Evolutionary conservation across 1,140 invertebrate genomes (phyloP).

Genomic region (Lepidotrigona ventralis): DNA sequence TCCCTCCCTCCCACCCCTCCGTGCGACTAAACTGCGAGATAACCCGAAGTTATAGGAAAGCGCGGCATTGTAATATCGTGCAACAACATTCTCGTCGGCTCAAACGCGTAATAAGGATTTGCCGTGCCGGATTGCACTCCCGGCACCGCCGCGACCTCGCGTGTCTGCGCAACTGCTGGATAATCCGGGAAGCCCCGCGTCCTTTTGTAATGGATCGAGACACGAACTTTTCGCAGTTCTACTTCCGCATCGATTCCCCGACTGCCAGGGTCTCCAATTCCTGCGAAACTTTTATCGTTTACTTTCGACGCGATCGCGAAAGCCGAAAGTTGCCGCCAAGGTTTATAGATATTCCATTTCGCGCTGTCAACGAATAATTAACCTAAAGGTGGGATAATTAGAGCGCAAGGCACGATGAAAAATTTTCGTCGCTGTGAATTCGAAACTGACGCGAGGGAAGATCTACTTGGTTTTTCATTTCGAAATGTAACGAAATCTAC

Average conservation of each 20-base stretch:
- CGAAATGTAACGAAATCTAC: no score
- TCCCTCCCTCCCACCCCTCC: no score
- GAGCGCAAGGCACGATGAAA: no score
- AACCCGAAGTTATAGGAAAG: constrained; percentile 29
- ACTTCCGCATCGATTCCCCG: not conserved
- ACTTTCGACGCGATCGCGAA: not conserved
- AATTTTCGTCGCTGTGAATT: no score
- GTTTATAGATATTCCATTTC: not conserved
- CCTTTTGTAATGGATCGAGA: constrained; percentile 26
- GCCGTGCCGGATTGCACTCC: not conserved
- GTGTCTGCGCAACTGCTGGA: not conserved
- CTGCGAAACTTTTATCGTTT: not conserved
- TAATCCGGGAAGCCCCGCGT: not conserved
- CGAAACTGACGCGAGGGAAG: no score
- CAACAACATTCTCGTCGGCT: constrained; percentile 34
- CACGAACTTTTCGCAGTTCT: constrained; percentile 10
- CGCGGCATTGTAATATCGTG: constrained; percentile 31
- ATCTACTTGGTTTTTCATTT: no score
- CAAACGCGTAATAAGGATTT: constrained; percentile 27
- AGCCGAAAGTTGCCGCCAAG: constrained; percentile 1
- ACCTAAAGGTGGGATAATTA: no score
- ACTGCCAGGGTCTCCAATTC: not conserved
- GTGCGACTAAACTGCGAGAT: constrained; percentile 26
- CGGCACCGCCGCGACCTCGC: not conserved
- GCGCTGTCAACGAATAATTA: no score